Evolutionary conservation across 2,797 vertebrate species (phyloP).

Genomic region (Gymnoscopelus braueri): DNA sequence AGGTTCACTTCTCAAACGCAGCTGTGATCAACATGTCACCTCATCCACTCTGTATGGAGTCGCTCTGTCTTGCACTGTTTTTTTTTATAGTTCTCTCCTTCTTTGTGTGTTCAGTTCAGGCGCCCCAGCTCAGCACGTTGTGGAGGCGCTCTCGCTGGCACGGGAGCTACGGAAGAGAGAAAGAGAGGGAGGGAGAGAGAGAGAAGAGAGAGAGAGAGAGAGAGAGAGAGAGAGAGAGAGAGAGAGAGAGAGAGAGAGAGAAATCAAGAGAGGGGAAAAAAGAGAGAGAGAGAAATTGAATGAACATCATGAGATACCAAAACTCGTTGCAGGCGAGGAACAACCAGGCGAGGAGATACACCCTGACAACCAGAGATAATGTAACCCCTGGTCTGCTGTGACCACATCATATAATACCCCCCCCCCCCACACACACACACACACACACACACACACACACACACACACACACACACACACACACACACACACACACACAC

Average conservation of each 20-base stretch:
- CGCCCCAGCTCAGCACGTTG: conserved; percentile 40
- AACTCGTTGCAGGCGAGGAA: conserved; percentile 20
- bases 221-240: conserved; percentile 44
- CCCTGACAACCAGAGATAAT: conserved; percentile 13
- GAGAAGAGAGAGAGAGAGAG: conserved; percentile 38
- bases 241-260: conserved; percentile 33
- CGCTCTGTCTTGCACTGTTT: conserved; percentile 7
- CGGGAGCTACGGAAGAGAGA: conserved; percentile 47
- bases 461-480: conserved; percentile 18
- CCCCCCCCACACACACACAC: conserved; percentile 30
- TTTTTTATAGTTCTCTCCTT: conserved; percentile 7
- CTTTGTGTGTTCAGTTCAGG: conserved; percentile 38
- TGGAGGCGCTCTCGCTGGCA: conserved; percentile 38
- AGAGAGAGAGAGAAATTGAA: conserved; percentile 35
- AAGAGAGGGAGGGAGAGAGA: conserved; percentile 35
- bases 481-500: conserved; percentile 24
- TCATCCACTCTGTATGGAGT: conserved; percentile 18
- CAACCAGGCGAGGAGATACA: conserved; percentile 35
- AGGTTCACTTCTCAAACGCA: conserved; percentile 15
- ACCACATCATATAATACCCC: conserved; percentile 27
- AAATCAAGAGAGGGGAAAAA: conserved; percentile 33
- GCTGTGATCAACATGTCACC: conserved; percentile 32
- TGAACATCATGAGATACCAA: conserved; percentile 49
- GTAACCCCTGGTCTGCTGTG: conserved; percentile 37
- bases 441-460: conserved; percentile 31